These are phyloP conservation scores for Echinops telfairi DNA, from an alignment of 2,113 vertebrate species.

Conservation along the genomic window DNA sequence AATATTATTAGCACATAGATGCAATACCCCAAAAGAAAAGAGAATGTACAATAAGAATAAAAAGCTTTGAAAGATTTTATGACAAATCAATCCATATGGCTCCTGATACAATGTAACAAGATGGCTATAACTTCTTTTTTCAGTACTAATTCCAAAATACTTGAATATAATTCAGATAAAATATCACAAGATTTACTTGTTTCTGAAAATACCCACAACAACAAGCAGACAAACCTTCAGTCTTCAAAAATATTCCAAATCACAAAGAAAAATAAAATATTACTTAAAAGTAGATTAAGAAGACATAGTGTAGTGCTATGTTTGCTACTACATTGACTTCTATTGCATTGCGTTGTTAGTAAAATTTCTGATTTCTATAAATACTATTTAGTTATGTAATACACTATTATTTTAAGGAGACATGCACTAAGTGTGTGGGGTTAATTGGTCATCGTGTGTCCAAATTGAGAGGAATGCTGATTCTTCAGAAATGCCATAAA, in stretches of 20 bases:
- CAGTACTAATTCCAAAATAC: neutral
- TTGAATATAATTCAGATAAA: neutral
- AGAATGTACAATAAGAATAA: neutral
- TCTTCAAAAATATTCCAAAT: neutral
- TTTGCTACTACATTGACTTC: neutral
- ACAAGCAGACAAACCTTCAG: neutral
- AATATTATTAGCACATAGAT: neutral
- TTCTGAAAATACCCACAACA: neutral
- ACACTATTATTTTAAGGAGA: neutral
- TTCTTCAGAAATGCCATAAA: neutral
- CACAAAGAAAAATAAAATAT: neutral
- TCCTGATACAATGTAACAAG: neutral
- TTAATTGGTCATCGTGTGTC: neutral
- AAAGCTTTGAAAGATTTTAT: neutral
- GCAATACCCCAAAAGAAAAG: neutral
- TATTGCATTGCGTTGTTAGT: neutral
- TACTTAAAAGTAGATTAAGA: neutral
- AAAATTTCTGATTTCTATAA: neutral
- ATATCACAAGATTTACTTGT: neutral
- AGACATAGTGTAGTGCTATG: neutral
- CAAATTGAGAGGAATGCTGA: neutral
- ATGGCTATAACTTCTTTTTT: neutral
- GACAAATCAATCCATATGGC: neutral
- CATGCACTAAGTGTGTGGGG: neutral
- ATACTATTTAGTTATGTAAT: neutral